phyloP scores from a whole-genome alignment of 2,113 vertebrate species.

The Ctenodactylus gundi region DNA sequence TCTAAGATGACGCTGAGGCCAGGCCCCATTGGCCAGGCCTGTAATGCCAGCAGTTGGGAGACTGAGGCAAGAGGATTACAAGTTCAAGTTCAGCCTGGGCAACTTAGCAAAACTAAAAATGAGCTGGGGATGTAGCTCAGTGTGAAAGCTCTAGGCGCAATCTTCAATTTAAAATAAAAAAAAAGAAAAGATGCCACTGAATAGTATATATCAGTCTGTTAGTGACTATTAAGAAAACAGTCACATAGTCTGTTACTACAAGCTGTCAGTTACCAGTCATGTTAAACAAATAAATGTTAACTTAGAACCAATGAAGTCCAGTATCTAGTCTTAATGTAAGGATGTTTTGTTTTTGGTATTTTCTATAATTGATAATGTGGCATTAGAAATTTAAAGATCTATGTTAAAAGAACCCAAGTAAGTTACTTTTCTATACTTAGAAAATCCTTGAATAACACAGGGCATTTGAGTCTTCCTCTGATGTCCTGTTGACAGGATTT shows the following conservation, averaged over 20 bases:
- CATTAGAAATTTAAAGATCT: background rate
- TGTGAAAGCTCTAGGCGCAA: too few relatives aligned
- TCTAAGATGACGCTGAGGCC: too few relatives aligned
- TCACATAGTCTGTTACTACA: background rate
- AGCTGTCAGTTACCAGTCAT: background rate
- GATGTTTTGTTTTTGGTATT: background rate
- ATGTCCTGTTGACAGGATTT: background rate
- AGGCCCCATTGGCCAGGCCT: too few relatives aligned
- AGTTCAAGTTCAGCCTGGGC: too few relatives aligned
- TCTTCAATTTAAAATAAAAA: too few relatives aligned
- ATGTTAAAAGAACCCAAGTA: background rate
- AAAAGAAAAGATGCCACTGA: background rate
- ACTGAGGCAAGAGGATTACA: too few relatives aligned
- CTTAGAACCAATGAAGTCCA: background rate
- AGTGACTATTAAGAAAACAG: background rate
- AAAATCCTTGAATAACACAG: background rate
- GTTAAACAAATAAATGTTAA: background rate
- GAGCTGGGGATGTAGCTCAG: too few relatives aligned
- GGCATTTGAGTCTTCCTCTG: background rate
- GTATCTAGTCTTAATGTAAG: background rate
- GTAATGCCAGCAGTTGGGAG: too few relatives aligned
- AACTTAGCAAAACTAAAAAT: too few relatives aligned
- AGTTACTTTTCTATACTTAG: constrained; percentile 1
- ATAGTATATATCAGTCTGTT: background rate
- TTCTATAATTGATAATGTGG: background rate